Percentiles rank a stretch among this genome's conserved stretches.
phyloP scores from a whole-genome alignment of 2,888 invertebrate species.

The Cynaeus angustus region DNA sequence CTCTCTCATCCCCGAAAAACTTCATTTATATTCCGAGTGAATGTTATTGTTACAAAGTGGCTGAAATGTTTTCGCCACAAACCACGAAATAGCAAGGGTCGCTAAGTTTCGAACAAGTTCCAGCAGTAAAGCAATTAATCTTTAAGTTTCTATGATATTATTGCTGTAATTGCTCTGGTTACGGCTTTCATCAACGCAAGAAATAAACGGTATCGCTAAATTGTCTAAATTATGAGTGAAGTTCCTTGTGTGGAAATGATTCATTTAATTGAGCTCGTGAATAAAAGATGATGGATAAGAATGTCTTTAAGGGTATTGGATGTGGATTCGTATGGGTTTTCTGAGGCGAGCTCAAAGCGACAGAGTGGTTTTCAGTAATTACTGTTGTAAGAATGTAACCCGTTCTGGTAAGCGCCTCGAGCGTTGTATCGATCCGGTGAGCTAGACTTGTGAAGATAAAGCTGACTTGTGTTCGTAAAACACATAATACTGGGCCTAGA shows the following conservation, averaged over 20 bases:
- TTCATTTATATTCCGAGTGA: slow-evolving; percentile 56
- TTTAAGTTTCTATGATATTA: slow-evolving; percentile 57
- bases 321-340: slow-evolving; percentile 58
- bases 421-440: slow-evolving; percentile 56
- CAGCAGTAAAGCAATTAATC: slow-evolving; percentile 56
- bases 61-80: slow-evolving; percentile 55
- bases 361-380: slow-evolving; percentile 62
- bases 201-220: slow-evolving; percentile 32
- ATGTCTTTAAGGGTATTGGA: slow-evolving; percentile 48
- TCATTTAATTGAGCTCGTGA: slow-evolving; percentile 30
- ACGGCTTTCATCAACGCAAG: slow-evolving; percentile 47
- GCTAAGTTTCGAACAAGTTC: slow-evolving; percentile 55
- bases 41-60: slow-evolving; percentile 57
- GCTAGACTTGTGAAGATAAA: slow-evolving; percentile 38
- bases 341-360: slow-evolving; percentile 54
- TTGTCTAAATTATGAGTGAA: slow-evolving; percentile 20
- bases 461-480: slow-evolving; percentile 32
- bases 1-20: slow-evolving; percentile 44
- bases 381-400: slow-evolving; percentile 61
- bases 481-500: slow-evolving; percentile 29
- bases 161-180: slow-evolving; percentile 53
- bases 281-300: slow-evolving; percentile 33
- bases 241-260: slow-evolving; percentile 8
- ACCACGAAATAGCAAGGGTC: slow-evolving; percentile 55
- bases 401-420: slow-evolving; percentile 56